phyloP scores from a whole-genome alignment of 1,140 invertebrate species.

The Hyphantria cunea region DNA sequence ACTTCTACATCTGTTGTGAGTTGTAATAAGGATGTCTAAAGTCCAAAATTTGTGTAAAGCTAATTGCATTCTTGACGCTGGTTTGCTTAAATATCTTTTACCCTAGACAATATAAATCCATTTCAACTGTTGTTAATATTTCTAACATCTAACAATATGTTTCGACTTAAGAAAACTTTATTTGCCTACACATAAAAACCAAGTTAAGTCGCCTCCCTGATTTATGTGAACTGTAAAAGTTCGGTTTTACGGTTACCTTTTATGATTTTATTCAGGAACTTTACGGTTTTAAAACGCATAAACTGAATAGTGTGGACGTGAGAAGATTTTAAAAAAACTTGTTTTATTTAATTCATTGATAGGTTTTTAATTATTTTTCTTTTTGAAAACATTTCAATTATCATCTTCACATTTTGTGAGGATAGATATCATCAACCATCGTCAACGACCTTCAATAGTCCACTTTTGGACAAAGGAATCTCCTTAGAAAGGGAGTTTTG shows the following conservation, averaged over 20 bases:
- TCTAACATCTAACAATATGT: background rate
- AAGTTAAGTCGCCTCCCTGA: conserved; percentile 23
- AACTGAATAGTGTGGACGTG: conserved; percentile 20
- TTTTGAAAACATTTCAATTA: background rate
- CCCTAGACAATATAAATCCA: no score
- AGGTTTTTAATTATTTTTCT: background rate
- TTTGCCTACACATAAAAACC: conserved; percentile 21
- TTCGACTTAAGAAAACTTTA: conserved; percentile 16
- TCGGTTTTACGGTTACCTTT: conserved; percentile 23
- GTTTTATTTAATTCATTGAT: no score
- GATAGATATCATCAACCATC: no score
- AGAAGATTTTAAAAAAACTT: conserved; percentile 16
- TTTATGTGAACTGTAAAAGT: conserved; percentile 20
- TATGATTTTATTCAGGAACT: conserved; percentile 26
- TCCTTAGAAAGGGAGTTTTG: no score
- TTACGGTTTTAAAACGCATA: conserved; percentile 18
- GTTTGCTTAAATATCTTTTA: no score
- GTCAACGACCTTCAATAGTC: no score
- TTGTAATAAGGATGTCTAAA: no score
- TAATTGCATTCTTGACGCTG: no score
- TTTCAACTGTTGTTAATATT: background rate
- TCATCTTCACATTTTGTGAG: no score
- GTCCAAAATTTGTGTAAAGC: no score
- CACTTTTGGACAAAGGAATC: no score
- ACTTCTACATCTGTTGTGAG: no score